These are phyloP conservation scores for Tangara arthus DNA, from an alignment of 2,797 vertebrate species.

Conservation along the genomic window DNA sequence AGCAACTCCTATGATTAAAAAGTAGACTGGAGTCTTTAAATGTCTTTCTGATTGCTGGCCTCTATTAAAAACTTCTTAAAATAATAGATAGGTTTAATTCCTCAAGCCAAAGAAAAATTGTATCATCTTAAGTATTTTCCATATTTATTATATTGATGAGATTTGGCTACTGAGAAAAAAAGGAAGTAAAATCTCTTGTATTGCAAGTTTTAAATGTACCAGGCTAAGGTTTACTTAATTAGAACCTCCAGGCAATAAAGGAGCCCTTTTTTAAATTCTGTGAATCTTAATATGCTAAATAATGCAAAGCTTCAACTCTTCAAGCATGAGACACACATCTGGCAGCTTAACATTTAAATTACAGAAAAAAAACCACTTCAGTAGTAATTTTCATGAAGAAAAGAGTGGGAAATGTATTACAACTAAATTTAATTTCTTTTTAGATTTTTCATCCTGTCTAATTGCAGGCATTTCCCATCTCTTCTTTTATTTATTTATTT, in stretches of 20 bases:
- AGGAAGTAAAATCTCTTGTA: conserved; percentile 86
- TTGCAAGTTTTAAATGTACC: conserved; percentile 98
- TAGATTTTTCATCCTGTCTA: conserved; percentile 88
- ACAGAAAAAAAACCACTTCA: conserved; percentile 85
- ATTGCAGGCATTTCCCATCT: conserved; percentile 81
- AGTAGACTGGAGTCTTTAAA: conserved; percentile 81
- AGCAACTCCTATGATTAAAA: conserved; percentile 70
- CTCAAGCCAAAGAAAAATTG: conserved; percentile 88
- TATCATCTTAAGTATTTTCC: conserved; percentile 89
- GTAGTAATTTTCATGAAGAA: conserved; percentile 90
- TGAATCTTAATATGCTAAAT: conserved; percentile 99
- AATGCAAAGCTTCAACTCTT: conserved; percentile 99
- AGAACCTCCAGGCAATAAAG: conserved; percentile 98
- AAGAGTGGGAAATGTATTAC: conserved; percentile 90
- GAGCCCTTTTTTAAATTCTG: conserved; percentile 99
- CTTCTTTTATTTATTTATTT: conserved; percentile 75
- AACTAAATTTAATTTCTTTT: conserved; percentile 91
- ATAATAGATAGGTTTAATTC: conserved; percentile 97
- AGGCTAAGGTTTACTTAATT: conserved; percentile 99
- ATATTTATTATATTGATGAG: conserved; percentile 97
- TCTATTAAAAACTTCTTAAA: conserved; percentile 95
- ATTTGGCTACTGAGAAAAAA: conserved; percentile 78
- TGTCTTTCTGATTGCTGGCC: conserved; percentile 85
- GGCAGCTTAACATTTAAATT: conserved; percentile 99
- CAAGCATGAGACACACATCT: conserved; percentile 99